Conservation (phyloP, 2,113 vertebrate species). For the Oriolus oriolus region DNA sequence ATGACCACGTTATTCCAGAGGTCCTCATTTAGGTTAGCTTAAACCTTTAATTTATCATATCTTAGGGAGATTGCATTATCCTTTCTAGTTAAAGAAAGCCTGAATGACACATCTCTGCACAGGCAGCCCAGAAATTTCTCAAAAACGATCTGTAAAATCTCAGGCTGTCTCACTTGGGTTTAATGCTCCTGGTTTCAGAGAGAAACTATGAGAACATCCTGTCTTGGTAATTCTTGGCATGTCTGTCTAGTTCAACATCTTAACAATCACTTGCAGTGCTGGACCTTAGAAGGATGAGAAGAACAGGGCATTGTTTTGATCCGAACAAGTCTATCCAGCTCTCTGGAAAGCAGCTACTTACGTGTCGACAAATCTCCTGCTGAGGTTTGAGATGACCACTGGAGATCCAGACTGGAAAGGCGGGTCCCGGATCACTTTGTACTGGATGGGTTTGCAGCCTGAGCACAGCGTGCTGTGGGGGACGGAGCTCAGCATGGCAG, state of each 20-base stretch:
- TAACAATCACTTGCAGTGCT: not conserved
- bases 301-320: not conserved
- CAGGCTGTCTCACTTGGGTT: not conserved
- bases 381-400: constrained; percentile 76
- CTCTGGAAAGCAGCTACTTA: constrained; percentile 71
- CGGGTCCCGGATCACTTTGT: constrained; percentile 87
- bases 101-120: not conserved
- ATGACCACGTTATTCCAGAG: not conserved
- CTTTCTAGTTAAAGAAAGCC: not conserved
- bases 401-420: constrained; percentile 75
- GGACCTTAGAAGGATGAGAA: not conserved
- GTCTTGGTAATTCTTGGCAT: not conserved
- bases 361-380: constrained; percentile 86
- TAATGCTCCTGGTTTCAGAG: not conserved
- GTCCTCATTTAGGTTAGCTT: not conserved
- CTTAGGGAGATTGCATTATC: not conserved
- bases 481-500: constrained; percentile 87
- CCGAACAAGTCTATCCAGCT: not conserved
- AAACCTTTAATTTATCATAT: not conserved
- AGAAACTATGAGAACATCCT: not conserved
- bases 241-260: not conserved
- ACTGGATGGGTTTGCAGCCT: constrained; percentile 81
- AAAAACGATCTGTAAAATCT: not conserved
- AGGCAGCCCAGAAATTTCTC: not conserved
- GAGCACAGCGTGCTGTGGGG: constrained; percentile 77